Base-by-base conservation (phyloP, 2,888 invertebrate genomes). In the Eupeodes luniger region DNA sequence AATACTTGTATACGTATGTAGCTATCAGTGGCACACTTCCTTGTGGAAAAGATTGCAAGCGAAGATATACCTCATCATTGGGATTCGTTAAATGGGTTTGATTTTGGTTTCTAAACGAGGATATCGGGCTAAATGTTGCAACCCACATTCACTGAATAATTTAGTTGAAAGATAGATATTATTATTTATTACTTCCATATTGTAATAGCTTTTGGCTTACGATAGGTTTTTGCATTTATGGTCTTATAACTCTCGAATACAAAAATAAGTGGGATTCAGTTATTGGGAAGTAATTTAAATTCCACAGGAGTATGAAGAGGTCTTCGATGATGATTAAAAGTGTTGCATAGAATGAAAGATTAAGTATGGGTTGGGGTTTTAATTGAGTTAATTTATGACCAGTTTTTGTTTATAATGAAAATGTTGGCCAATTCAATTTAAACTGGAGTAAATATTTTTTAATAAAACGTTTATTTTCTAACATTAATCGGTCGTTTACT, bases 1-100 rank as follows among this genome's bases (percentile, higher is more conserved):
- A 27, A 2, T 11, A 55, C 40, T 40, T 9, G 40, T 55, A 57
- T 19, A 11, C 55, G 10, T 19, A 11, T 19, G 10, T 27, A 27
- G 27, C 27, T 27, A 4, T 5, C 12, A 59, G 51, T 85, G 88
- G 77, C 88, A 85, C 75, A 88, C 88, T 88, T 84, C 75, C 47
- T 81, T 44, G 51, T 49, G n/a, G 72, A 19, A 40, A 62, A 55
- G 36, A 62, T n/a, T 67, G 34, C 4, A 55, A 49, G 62, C 55
- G 44, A 51, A 53, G 70, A 77, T 80, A 64, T 70, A 49, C 27
- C 62, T 49, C 57, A 76, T 76, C 55, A 55, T 70, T 40, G n/a
- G 5, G 70, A 19, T 70, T 19, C 3, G 40, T n/a, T 16, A 70
- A 14, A 55, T 64, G 53, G 64, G 62, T 14, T 66, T 49, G n/a